These are phyloP conservation scores for Riptortus pedestris DNA, from an alignment of 1,140 invertebrate genomes.

Conservation along the genomic window DNA sequence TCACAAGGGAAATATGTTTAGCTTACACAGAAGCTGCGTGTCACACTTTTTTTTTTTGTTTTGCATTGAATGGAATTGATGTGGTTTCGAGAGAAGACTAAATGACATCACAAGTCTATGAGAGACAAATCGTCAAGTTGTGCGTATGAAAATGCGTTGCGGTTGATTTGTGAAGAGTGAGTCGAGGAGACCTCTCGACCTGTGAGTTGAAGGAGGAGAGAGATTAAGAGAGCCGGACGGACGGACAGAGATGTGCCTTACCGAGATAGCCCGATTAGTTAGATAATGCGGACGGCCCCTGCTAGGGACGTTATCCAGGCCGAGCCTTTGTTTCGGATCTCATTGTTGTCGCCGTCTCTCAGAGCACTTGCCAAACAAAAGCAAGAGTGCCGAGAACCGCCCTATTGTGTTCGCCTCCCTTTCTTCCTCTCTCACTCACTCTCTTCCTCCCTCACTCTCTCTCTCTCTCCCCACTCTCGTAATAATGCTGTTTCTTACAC, in stretches of 20 bases:
- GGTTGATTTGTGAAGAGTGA: neutral
- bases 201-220: neutral
- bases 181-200: no score
- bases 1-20: no score
- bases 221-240: no score
- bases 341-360: slow-evolving; percentile 24
- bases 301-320: slow-evolving; percentile 28
- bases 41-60: no score
- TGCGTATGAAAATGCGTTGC: no score
- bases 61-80: no score
- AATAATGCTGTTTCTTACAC: slow-evolving; percentile 27
- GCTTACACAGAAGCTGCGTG: no score
- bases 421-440: slow-evolving; percentile 16
- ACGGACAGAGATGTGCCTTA: neutral
- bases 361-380: slow-evolving; percentile 30
- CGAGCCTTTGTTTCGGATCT: slow-evolving; percentile 30
- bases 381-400: slow-evolving; percentile 24
- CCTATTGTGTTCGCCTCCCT: neutral
- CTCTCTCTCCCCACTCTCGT: slow-evolving; percentile 17
- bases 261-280: slow-evolving; percentile 14
- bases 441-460: slow-evolving; percentile 17
- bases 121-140: no score
- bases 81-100: no score
- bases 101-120: no score
- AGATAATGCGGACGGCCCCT: slow-evolving; percentile 6